phyloP scores from a whole-genome alignment of 2,113 vertebrate genomes.

The Mastomys natalensis region DNA sequence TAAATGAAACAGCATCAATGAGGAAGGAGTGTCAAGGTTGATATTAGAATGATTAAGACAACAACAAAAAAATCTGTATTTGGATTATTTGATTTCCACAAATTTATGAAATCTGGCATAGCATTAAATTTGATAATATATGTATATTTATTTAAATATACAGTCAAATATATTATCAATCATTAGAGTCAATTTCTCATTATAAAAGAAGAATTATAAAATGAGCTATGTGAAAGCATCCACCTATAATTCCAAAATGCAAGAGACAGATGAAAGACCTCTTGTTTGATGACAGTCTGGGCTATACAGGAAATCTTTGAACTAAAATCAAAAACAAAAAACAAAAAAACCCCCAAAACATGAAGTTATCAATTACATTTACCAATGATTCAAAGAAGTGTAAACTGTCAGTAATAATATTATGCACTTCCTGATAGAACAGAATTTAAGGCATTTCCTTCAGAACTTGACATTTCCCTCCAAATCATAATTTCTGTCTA shows the following conservation, averaged over 20 bases:
- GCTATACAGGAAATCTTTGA: not conserved
- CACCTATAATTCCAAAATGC: not conserved
- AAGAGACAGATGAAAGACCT: not conserved
- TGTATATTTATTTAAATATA: not conserved
- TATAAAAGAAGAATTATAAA: not conserved
- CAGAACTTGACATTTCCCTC: not conserved
- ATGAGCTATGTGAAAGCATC: not conserved
- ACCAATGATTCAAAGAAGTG: not conserved
- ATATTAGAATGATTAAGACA: not conserved
- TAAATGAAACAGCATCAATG: not conserved
- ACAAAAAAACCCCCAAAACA: not conserved
- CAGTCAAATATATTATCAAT: not conserved
- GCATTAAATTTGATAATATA: not conserved
- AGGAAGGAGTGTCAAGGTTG: not conserved
- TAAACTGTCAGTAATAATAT: not conserved
- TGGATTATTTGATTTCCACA: not conserved
- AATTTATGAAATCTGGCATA: not conserved
- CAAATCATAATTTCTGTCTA: not conserved
- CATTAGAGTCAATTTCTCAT: not conserved
- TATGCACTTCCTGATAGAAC: not conserved
- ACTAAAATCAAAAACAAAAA: not conserved
- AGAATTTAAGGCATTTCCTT: not conserved
- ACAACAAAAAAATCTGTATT: not conserved
- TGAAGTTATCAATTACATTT: not conserved
- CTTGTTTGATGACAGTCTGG: not conserved